phyloP scores from a whole-genome alignment of 2,888 invertebrate genomes.

The Helicoverpa assulta region DNA sequence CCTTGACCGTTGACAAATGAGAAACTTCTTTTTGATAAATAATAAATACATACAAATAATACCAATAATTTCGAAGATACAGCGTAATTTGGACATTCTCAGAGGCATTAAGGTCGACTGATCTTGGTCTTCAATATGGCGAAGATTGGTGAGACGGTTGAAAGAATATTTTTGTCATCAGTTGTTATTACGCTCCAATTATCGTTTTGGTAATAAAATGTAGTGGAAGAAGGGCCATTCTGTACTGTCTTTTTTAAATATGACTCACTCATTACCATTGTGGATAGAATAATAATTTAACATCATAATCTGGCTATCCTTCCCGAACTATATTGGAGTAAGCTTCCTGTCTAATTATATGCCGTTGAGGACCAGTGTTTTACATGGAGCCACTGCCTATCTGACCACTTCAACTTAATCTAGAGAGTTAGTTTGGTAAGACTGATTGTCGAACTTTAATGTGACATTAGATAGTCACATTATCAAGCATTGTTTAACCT shows the following conservation, averaged over 20 bases:
- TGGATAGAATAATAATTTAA: too few relatives aligned
- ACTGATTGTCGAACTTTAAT: too few relatives aligned
- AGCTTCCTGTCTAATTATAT: too few relatives aligned
- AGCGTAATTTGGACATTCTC: constrained; percentile 14
- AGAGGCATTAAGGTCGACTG: constrained; percentile 15
- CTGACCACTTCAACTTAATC: too few relatives aligned
- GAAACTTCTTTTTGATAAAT: neutral
- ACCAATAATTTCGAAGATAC: constrained; percentile 8
- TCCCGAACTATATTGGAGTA: too few relatives aligned
- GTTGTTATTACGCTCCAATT: constrained; percentile 47
- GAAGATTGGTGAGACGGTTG: constrained; percentile 21
- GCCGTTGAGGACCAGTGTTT: too few relatives aligned
- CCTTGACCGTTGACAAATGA: neutral
- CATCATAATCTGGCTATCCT: too few relatives aligned
- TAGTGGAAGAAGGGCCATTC: constrained; percentile 24
- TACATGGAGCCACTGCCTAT: too few relatives aligned
- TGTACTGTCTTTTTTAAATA: neutral
- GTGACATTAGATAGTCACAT: too few relatives aligned
- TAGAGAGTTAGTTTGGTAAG: too few relatives aligned
- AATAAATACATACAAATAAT: neutral
- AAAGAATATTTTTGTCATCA: constrained; percentile 43
- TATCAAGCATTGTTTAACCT: too few relatives aligned
- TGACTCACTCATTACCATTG: too few relatives aligned
- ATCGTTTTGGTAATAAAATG: neutral
- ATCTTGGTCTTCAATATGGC: constrained; percentile 25